A percentile compares a stretch with the other conserved stretches of the same genome.
Conservation (phyloP, 2,113 vertebrate genomes). For the Raphicerus campestris region DNA sequence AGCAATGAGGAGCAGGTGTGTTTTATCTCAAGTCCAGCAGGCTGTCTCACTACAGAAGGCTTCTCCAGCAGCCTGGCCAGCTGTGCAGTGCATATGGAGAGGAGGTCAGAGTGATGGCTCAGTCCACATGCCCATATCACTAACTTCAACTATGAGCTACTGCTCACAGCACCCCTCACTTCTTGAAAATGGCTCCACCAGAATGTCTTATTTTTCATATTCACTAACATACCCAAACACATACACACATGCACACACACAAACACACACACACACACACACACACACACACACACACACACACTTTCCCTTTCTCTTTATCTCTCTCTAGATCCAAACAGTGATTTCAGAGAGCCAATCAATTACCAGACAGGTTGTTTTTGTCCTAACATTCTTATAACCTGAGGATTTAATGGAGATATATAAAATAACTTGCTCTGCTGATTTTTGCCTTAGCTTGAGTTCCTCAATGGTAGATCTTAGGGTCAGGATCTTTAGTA, state of each 20-base stretch:
- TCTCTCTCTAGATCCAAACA: too few relatives aligned
- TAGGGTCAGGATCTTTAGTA: not conserved
- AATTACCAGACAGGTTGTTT: not conserved
- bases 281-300: too few relatives aligned
- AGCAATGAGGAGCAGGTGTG: conserved; percentile 30
- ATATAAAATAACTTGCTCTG: not conserved
- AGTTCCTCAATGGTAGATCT: not conserved
- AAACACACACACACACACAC: accelerated
- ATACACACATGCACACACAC: accelerated
- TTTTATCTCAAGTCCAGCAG: conserved; percentile 39
- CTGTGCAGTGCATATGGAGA: not conserved
- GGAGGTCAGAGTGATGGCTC: not conserved
- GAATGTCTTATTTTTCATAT: not conserved
- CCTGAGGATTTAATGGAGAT: not conserved
- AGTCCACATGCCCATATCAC: not conserved
- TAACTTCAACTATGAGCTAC: not conserved
- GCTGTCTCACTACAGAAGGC: not conserved
- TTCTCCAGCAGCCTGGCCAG: not conserved
- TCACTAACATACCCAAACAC: not conserved
- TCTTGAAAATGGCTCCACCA: not conserved
- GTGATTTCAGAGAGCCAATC: not conserved
- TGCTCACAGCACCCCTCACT: not conserved
- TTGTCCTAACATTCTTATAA: not conserved
- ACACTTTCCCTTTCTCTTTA: too few relatives aligned
- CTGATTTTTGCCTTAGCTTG: not conserved